These are phyloP conservation scores for Ladona fulva DNA, from an alignment of 1,140 invertebrate genomes.

Conservation along the genomic window DNA sequence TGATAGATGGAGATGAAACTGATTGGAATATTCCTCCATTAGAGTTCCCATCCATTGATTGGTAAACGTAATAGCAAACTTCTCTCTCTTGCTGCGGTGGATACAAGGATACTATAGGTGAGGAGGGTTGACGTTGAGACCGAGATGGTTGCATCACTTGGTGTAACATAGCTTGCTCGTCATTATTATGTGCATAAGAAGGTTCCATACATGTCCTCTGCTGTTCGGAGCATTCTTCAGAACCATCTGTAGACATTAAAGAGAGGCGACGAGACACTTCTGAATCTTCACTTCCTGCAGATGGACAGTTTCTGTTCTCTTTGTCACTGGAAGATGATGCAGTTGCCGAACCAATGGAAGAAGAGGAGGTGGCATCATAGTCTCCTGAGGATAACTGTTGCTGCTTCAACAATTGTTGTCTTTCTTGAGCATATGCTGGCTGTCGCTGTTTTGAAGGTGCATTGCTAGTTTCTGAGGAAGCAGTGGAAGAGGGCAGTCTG, in stretches of 20 bases:
- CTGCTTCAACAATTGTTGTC: neutral
- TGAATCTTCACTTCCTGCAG: conserved; percentile 26
- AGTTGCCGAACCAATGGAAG: conserved; percentile 22
- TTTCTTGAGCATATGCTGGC: neutral
- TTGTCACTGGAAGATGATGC: conserved; percentile 38
- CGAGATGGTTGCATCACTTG: neutral
- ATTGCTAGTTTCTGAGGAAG: neutral
- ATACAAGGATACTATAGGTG: neutral
- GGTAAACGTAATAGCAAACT: neutral
- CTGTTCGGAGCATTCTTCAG: neutral
- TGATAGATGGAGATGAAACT: neutral
- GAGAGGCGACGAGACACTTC: conserved; percentile 35
- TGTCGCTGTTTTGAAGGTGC: neutral
- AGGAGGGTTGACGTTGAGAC: neutral
- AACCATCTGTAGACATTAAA: neutral
- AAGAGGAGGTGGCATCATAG: conserved; percentile 26
- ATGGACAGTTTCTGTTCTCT: conserved; percentile 32
- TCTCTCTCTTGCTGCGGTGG: neutral
- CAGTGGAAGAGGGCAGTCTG: conserved; percentile 1
- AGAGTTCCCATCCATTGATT: neutral
- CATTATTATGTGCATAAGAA: neutral
- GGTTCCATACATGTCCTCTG: neutral
- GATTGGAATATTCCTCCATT: neutral
- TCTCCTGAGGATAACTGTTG: neutral
- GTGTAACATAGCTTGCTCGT: neutral